phyloP scores from a whole-genome alignment of 2,797 vertebrate species.

The Pteropus rufus region DNA sequence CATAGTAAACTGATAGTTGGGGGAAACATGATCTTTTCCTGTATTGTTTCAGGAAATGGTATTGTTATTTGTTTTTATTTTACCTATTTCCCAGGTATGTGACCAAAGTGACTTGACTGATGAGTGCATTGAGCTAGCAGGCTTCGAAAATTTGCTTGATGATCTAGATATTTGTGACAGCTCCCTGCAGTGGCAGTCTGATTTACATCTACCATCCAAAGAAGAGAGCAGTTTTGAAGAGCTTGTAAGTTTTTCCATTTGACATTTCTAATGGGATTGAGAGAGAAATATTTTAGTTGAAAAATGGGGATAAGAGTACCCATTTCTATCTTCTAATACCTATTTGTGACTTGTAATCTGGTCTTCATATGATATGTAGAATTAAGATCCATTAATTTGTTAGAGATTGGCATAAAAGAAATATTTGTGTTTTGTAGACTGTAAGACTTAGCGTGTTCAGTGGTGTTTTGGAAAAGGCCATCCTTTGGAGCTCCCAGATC shows the following conservation, averaged over 20 bases:
- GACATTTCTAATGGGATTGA: background rate
- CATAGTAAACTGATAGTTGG: background rate
- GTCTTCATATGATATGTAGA: background rate
- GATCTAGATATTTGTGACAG: slow-evolving; percentile 28
- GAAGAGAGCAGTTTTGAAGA: slow-evolving; percentile 47
- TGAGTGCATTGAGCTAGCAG: slow-evolving; percentile 15
- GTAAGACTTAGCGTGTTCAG: background rate
- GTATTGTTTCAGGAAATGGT: slow-evolving; percentile 32
- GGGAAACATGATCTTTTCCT: background rate
- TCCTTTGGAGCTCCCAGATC: background rate
- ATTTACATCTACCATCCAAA: background rate
- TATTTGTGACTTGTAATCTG: background rate
- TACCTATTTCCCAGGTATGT: slow-evolving; percentile 7
- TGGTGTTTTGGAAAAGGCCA: slow-evolving; percentile 12
- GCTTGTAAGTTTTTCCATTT: slow-evolving; percentile 44
- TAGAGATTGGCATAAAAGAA: slow-evolving; percentile 29
- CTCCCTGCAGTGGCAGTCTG: background rate
- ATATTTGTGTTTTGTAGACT: background rate
- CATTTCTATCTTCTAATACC: background rate
- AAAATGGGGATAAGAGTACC: background rate
- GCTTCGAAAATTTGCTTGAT: slow-evolving; percentile 37
- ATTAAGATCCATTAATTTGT: slow-evolving; percentile 31
- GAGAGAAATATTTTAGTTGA: slow-evolving; percentile 39
- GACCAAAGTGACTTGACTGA: background rate
- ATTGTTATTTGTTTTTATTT: slow-evolving; percentile 39